Evolutionary conservation across 2,888 invertebrate genomes (phyloP), one percentile per base, ranked within the genome.

Genomic region (Apamea anceps): DNA sequence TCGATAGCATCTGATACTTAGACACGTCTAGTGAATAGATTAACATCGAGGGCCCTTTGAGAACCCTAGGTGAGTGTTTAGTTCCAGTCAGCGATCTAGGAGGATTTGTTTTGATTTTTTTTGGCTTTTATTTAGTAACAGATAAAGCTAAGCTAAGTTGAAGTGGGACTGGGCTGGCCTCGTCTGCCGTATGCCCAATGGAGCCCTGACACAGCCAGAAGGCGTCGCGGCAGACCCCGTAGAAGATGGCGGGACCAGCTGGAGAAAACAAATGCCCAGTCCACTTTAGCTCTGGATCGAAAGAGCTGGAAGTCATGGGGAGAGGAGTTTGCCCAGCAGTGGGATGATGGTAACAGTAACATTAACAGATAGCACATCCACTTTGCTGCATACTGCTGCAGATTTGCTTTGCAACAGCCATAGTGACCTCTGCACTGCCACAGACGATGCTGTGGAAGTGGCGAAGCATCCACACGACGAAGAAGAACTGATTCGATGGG

Each of bases 11-110:
- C 87, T 72, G 75, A 42, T 73, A 85, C 91, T 91, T 87, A 82
- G 87, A 87, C 89, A 89, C 89, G 90, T 85, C 84, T 87, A 82
- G 80, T 72, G 85, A 71, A 68, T 79, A 77, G 80, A 82, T 80
- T 80, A 86, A 32, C 57, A 74, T 42, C 4, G 45, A 77, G 85
- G 32, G 71, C 48, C 2, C 70, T 75, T 65, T 57, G 37, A 74
- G 60, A 77, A 68, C 60, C 54, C 77, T 75, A 48, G 18, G 6
- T 1, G 25, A 80, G 80, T 51, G 79, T 70, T 66, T 62, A n/a
- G 68, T 70, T 57, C 18, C 37, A 80, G 75, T 63, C 83, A 75
- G 86, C 83, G 66, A 28, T 86, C 63, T 83, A 63, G n/a, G 48
- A 66, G 42, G 12, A 57, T 32, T 60, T 21, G 3, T 18, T 67